Conservation (phyloP, 2,797 vertebrate genomes). For the Poecilia velifera region DNA sequence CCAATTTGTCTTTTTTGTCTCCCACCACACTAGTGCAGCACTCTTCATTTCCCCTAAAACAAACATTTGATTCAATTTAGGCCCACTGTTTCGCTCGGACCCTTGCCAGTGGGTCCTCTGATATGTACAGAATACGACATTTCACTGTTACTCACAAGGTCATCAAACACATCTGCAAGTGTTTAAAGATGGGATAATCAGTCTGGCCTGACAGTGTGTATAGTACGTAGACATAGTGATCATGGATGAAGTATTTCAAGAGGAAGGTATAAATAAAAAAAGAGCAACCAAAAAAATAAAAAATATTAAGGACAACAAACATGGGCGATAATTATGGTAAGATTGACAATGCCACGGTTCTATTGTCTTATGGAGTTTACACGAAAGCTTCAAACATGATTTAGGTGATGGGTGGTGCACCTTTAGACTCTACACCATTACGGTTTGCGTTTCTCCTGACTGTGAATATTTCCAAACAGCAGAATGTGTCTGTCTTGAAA, state of each 20-base stretch:
- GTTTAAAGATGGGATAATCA: conserved; percentile 28
- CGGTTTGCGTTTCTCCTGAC: neutral
- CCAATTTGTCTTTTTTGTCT: conserved; percentile 79
- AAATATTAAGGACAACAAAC: conserved; percentile 18
- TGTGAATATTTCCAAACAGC: neutral
- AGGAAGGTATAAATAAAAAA: conserved; percentile 31
- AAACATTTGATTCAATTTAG: conserved; percentile 75
- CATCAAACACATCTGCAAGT: conserved; percentile 41
- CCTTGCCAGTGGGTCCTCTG: conserved; percentile 79
- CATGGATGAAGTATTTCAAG: conserved; percentile 57
- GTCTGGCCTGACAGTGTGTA: conserved; percentile 36
- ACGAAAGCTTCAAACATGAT: neutral
- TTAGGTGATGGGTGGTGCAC: neutral
- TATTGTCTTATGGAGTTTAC: too few species aligned
- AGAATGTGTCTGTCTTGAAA: neutral
- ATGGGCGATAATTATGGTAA: neutral
- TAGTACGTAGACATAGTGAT: conserved; percentile 51
- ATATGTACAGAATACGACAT: conserved; percentile 80
- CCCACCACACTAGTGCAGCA: conserved; percentile 84
- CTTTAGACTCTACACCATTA: neutral
- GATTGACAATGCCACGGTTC: neutral
- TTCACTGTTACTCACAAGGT: conserved; percentile 40
- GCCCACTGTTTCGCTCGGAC: conserved; percentile 71
- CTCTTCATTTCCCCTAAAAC: conserved; percentile 73
- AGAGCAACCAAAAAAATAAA: conserved; percentile 1